Conservation (phyloP, 1,140 invertebrate species). For the Nasonia giraulti region DNA sequence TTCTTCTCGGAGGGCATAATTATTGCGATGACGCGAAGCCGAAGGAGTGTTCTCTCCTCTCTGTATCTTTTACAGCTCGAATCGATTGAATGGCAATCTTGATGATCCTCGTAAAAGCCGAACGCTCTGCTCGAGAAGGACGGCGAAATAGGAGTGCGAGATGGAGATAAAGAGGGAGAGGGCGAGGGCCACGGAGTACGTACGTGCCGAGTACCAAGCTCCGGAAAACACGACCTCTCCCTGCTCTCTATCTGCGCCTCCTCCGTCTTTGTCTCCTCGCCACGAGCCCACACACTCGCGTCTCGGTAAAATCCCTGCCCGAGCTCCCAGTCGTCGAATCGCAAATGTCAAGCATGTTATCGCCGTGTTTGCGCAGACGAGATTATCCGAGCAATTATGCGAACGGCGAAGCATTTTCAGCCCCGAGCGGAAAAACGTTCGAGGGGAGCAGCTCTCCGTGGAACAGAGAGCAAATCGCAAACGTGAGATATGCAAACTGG, state of each 20-base stretch:
- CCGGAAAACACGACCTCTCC: conserved; percentile 28
- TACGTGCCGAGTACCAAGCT: conserved; percentile 20
- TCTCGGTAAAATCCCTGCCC: background rate
- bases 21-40: background rate
- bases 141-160: background rate
- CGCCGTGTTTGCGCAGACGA: too few species aligned
- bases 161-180: background rate
- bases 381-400: too few species aligned
- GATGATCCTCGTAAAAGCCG: conserved; percentile 50
- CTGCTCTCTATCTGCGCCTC: background rate
- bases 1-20: background rate
- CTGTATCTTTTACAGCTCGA: background rate
- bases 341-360: background rate
- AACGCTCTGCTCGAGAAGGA: background rate
- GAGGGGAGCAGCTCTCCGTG: too few species aligned
- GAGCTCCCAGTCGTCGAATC: background rate
- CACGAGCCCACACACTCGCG: background rate
- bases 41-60: background rate
- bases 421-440: too few species aligned
- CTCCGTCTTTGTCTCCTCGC: background rate
- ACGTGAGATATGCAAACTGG: too few species aligned
- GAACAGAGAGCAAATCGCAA: too few species aligned
- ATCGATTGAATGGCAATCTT: conserved; percentile 42
- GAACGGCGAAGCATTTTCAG: too few species aligned
- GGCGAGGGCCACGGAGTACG: background rate